Percentiles rank a stretch among this genome's conserved stretches.
phyloP scores from a whole-genome alignment of 2,797 vertebrate genomes.

The Rhabdomys pumilio region DNA sequence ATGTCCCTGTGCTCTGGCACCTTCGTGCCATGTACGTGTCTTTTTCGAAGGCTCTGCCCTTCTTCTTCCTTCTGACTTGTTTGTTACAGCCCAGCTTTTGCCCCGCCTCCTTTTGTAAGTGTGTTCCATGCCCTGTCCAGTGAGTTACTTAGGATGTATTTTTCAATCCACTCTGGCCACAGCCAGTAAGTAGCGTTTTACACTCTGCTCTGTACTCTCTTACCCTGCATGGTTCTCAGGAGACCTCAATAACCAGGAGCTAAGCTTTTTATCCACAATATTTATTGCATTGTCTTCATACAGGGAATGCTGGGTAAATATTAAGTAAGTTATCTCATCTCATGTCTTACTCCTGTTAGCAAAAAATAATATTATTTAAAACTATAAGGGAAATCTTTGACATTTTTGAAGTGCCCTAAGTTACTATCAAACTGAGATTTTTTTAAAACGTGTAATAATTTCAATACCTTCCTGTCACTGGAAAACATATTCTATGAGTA shows the following conservation, averaged over 20 bases:
- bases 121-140: too few species aligned
- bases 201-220: background rate
- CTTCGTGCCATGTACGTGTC: background rate
- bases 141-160: background rate
- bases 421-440: conserved; percentile 41
- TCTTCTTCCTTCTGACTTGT: background rate
- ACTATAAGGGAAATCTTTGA: conserved; percentile 3
- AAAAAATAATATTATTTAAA: conserved; percentile 45
- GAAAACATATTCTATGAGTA: conserved; percentile 4
- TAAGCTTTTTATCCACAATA: background rate
- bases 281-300: background rate
- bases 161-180: background rate
- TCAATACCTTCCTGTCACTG: conserved; percentile 16
- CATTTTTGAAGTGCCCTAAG: conserved; percentile 31
- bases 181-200: background rate
- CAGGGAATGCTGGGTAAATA: background rate
- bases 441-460: conserved; percentile 22
- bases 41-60: background rate
- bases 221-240: background rate
- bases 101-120: background rate
- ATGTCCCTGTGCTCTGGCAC: background rate
- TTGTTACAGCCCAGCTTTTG: background rate
- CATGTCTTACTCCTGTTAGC: background rate
- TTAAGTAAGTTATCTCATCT: conserved; percentile 43
- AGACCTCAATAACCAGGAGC: background rate